These are phyloP conservation scores for Rotaria macrura DNA, from an alignment of 2,888 invertebrate genomes.

Conservation along the genomic window DNA sequence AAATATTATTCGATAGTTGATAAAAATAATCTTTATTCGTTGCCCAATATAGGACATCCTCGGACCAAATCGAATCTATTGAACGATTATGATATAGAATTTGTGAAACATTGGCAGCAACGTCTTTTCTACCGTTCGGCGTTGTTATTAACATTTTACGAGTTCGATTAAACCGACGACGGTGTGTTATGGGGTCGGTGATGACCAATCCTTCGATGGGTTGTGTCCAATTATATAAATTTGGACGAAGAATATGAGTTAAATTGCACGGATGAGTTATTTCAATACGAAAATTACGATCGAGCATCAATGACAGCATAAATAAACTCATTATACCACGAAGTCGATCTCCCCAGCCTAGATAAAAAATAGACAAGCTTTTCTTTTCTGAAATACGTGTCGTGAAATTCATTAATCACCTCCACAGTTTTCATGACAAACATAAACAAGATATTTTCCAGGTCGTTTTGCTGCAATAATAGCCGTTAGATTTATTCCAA, in stretches of 20 bases:
- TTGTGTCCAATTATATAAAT: constrained; percentile 25
- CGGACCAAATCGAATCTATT: background rate
- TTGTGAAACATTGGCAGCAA: background rate
- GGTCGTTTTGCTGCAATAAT: background rate
- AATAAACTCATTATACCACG: constrained; percentile 35
- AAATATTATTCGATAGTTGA: background rate
- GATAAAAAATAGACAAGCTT: too few species aligned
- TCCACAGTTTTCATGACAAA: constrained; percentile 20
- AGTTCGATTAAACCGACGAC: background rate
- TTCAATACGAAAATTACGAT: constrained; percentile 34
- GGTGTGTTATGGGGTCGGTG: background rate
- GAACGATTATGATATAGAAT: background rate
- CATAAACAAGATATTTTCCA: constrained; percentile 17
- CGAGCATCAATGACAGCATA: constrained; percentile 34
- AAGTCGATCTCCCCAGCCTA: constrained; percentile 36
- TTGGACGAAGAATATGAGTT: constrained; percentile 22
- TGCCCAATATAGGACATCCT: background rate
- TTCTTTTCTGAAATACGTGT: background rate
- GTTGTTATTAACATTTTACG: constrained; percentile 11
- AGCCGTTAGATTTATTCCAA: background rate
- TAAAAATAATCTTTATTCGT: constrained; percentile 14
- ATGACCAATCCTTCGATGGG: background rate
- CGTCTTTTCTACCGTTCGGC: background rate
- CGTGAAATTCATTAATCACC: background rate
- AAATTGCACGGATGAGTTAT: constrained; percentile 35